phyloP scores from a whole-genome alignment of 2,888 invertebrate species.

The Aradus depressus region DNA sequence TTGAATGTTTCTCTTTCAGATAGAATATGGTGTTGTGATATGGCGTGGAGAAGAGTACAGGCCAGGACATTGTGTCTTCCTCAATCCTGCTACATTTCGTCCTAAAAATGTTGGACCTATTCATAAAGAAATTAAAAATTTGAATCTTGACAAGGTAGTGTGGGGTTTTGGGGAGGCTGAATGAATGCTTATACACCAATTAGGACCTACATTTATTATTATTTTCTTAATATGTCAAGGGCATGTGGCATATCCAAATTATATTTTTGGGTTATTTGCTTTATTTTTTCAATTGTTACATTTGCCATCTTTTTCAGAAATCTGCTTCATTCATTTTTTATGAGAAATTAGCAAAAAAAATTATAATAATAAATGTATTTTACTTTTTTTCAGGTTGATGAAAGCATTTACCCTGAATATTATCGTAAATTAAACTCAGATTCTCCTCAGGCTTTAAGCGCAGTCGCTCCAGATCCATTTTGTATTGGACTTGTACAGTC shows the following conservation, averaged over 20 bases:
- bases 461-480: conserved; percentile 63
- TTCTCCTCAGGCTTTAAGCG: conserved; percentile 55
- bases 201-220: too few species aligned
- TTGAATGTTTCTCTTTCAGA: conserved; percentile 21
- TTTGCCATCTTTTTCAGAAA: neutral
- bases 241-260: too few species aligned
- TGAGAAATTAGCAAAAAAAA: neutral
- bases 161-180: neutral
- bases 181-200: too few species aligned
- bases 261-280: neutral
- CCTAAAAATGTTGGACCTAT: conserved; percentile 38
- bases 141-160: conserved; percentile 23
- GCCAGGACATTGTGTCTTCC: conserved; percentile 56
- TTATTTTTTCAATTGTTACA: neutral
- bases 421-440: conserved; percentile 65
- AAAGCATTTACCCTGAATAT: conserved; percentile 65
- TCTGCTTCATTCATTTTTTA: neutral
- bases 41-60: conserved; percentile 52
- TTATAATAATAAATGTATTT: neutral
- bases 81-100: conserved; percentile 51
- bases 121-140: conserved; percentile 12
- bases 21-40: conserved; percentile 40
- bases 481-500: conserved; percentile 56
- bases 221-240: too few species aligned
- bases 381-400: conserved; percentile 44